These are phyloP conservation scores for Dipodomys ordii DNA, from an alignment of 2,113 vertebrate genomes.

Conservation along the genomic window DNA sequence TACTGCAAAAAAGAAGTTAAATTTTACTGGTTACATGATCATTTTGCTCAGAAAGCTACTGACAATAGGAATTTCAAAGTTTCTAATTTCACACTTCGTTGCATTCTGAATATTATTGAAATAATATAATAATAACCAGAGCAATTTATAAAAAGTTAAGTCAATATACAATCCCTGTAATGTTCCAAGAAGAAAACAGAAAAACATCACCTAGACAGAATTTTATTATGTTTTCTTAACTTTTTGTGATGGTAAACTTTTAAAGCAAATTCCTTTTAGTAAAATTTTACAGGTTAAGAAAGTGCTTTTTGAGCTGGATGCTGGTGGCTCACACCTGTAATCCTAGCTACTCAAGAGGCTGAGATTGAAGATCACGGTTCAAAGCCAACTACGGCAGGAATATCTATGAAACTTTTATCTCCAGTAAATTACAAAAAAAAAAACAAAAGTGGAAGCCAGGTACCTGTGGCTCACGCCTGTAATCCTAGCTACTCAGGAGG, in stretches of 20 bases:
- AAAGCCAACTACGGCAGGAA: too few species aligned
- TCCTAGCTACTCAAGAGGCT: too few species aligned
- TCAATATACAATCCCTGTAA: slow-evolving; percentile 1
- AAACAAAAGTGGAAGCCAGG: too few species aligned
- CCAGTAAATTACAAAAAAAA: slow-evolving; percentile 24
- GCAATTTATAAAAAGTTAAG: slow-evolving; percentile 51
- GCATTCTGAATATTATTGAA: not conserved
- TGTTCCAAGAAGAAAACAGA: slow-evolving; percentile 16
- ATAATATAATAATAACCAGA: not conserved
- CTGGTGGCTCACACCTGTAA: too few species aligned
- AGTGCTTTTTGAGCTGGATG: too few species aligned
- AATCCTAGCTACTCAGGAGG: too few species aligned
- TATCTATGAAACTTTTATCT: too few species aligned
- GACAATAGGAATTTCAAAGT: not conserved
- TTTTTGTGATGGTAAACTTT: not conserved
- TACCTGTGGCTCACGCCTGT: too few species aligned
- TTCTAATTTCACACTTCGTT: not conserved
- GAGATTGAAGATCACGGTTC: too few species aligned
- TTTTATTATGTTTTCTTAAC: slow-evolving; percentile 45
- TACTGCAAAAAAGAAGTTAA: too few species aligned
- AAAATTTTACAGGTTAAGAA: not conserved
- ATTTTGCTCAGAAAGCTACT: not conserved
- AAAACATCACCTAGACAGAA: not conserved
- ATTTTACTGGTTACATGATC: slow-evolving; percentile 9
- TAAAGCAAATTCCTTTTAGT: not conserved